phyloP scores from a whole-genome alignment of 2,888 invertebrate species.

The Drosophila peninsularis region DNA sequence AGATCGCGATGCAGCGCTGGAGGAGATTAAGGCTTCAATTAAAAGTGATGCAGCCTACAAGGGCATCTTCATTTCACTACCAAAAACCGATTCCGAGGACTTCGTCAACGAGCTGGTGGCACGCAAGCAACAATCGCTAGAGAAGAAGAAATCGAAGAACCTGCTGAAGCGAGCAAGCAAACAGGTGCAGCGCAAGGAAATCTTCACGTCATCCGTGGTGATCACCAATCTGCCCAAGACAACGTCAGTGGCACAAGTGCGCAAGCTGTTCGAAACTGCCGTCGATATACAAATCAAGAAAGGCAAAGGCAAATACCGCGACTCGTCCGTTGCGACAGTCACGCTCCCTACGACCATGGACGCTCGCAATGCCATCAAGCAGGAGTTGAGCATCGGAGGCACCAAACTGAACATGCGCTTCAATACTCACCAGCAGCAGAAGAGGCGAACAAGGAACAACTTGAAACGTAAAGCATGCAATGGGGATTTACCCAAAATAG shows the following conservation, averaged over 20 bases:
- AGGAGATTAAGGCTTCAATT: constrained; percentile 50
- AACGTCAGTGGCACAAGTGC: constrained; percentile 68
- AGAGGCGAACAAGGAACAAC: constrained; percentile 29
- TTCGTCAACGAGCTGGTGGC: constrained; percentile 72
- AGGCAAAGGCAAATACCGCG: constrained; percentile 60
- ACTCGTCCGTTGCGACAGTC: constrained; percentile 70
- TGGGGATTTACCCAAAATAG: not conserved
- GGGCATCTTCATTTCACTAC: constrained; percentile 70
- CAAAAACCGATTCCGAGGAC: constrained; percentile 75
- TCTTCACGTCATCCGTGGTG: constrained; percentile 76
- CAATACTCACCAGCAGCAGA: constrained; percentile 57
- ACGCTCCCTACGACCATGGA: constrained; percentile 79
- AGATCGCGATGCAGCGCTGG: constrained; percentile 71
- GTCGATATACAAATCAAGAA: constrained; percentile 80
- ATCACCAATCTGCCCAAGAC: constrained; percentile 80
- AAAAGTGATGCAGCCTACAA: constrained; percentile 52
- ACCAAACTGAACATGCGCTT: constrained; percentile 69
- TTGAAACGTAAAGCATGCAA: constrained; percentile 32
- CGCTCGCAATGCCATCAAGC: constrained; percentile 69
- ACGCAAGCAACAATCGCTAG: constrained; percentile 69
- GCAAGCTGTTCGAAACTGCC: constrained; percentile 76
- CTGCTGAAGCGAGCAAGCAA: constrained; percentile 70
- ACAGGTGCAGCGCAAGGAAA: constrained; percentile 49
- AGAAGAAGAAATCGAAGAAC: constrained; percentile 69
- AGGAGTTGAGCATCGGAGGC: constrained; percentile 63